Base-by-base conservation (phyloP, 1,140 invertebrate genomes). In the Cheumatopsyche charites region DNA sequence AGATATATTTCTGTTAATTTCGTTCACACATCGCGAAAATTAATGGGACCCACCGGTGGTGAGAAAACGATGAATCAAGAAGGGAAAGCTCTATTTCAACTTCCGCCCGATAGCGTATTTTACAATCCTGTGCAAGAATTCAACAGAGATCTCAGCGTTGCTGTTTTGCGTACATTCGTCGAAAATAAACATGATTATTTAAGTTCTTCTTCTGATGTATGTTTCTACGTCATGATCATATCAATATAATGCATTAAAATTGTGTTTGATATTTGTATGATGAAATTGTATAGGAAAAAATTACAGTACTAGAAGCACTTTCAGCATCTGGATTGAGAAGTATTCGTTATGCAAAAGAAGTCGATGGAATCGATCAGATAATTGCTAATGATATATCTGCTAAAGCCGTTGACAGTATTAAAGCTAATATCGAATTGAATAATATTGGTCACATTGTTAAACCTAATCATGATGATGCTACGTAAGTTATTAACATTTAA, bases 61-160 rank as follows among this genome's bases (percentile, higher is more conserved):
- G 9, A 36, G 9, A 36, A 9, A 36, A 36, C 29, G 29, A 36
- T 9, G 29, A 9, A 4, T 9, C 83, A 76, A 69, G 94, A 96
- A 85, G 94, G 94, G 0, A 84, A 88, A 78, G 93, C 93, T 1
- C 87, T 88, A 78, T 89, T 95, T 71, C 77, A 86, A 12, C 82
- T 90, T 13, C 87, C 87, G 9, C 79, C 83, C 15, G 87, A 89
- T 55, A 88, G 91, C 79, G 95, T 98, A 0, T 99, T 99, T 83
- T 98, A 98, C 79, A 99, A 98, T 85, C 95, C 95, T 1, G 96
- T 98, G 15, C 97, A 99, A 83, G 94, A 98, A 83, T 98, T 98
- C 78, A 98, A 98, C 80, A 86, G 97, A 78, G 97, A 99, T 85
- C 82, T 99, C n/a, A 97, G 89, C 81, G 86, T 91, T 77, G 83